A percentile compares a stretch with the other conserved stretches of the same genome.
phyloP scores from a whole-genome alignment of 2,113 vertebrate genomes.

The Muntiacus reevesi region DNA sequence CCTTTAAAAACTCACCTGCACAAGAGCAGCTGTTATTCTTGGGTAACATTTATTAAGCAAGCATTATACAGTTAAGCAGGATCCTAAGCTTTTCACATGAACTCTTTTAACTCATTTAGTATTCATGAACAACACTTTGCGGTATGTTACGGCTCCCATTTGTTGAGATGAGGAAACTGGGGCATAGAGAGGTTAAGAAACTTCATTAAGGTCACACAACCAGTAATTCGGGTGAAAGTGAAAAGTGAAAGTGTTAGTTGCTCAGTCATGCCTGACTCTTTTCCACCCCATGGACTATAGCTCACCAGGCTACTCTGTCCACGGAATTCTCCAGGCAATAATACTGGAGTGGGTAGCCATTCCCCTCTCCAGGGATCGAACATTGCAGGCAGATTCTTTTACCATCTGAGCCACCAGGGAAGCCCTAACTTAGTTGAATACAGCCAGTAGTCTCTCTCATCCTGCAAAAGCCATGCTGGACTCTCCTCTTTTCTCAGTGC shows the following conservation, averaged over 20 bases:
- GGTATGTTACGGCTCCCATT: neutral
- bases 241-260: neutral
- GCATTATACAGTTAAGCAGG: neutral
- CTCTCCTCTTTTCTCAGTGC: neutral
- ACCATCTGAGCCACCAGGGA: neutral
- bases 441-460: neutral
- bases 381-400: neutral
- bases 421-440: neutral
- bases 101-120: neutral
- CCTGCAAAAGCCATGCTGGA: neutral
- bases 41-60: neutral
- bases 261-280: neutral
- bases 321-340: neutral
- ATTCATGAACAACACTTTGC: neutral
- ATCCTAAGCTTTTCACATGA: neutral
- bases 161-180: neutral
- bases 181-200: neutral
- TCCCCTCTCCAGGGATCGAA: neutral
- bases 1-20: neutral
- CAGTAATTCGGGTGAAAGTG: neutral
- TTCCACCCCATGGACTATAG: neutral
- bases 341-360: neutral
- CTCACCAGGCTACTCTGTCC: neutral
- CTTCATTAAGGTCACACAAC: neutral
- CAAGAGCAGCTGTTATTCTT: neutral